Percentiles rank a stretch among this genome's conserved stretches.
Conservation (phyloP, 2,113 vertebrate species). For the Ctenomys sociabilis region DNA sequence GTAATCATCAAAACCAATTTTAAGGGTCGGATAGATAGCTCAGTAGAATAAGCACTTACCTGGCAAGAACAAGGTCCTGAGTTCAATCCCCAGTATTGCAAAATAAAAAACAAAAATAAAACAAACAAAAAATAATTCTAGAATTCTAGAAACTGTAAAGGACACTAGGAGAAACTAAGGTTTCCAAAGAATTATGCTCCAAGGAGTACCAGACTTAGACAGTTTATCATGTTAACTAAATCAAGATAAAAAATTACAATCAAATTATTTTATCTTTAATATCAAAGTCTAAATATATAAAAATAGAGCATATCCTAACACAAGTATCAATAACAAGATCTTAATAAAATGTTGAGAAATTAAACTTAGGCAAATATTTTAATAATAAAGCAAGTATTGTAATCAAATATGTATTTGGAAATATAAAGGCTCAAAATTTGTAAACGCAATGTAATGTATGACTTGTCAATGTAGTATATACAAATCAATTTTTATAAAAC, state of each 20-base stretch:
- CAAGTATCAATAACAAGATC: not conserved
- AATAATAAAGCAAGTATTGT: not conserved
- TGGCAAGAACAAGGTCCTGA: no score
- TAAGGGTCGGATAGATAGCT: no score
- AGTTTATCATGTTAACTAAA: not conserved
- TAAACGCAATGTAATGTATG: not conserved
- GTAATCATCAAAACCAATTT: not conserved
- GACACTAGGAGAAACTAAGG: not conserved
- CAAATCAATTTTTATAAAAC: constrained; percentile 9
- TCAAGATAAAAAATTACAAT: not conserved
- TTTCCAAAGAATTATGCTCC: not conserved
- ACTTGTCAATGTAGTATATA: not conserved
- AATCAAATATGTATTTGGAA: not conserved
- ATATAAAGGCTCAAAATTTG: not conserved
- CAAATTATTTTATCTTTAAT: not conserved
- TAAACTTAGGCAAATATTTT: not conserved
- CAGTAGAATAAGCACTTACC: no score
- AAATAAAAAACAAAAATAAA: no score
- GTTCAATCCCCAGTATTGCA: no score
- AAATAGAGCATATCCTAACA: not conserved
- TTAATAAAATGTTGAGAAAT: not conserved
- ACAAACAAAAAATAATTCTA: not conserved
- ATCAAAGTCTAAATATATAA: not conserved
- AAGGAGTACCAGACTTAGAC: not conserved
- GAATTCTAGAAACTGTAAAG: not conserved